Conservation (phyloP, 2,888 invertebrate genomes). For the Podotricha telesiphe region DNA sequence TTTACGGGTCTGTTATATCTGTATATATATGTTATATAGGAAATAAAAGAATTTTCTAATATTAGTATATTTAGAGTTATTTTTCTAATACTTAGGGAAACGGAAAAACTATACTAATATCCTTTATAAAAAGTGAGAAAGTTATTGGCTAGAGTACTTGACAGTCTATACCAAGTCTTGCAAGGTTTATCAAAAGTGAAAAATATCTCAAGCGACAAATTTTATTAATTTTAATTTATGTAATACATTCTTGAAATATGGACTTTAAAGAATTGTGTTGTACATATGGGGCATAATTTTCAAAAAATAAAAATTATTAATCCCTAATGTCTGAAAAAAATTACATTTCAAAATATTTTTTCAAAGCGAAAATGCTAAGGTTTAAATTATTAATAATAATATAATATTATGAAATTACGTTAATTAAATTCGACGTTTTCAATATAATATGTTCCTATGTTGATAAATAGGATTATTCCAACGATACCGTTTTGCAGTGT, state of each 20-base stretch:
- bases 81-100: not conserved
- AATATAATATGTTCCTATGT: not conserved
- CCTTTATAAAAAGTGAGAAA: not conserved
- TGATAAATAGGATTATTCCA: slow-evolving; percentile 24
- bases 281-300: too few species aligned
- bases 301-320: too few species aligned
- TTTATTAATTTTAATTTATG: not conserved
- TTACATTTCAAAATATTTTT: too few species aligned
- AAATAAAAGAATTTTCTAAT: not conserved
- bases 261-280: too few species aligned
- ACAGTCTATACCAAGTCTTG: not conserved
- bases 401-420: too few species aligned
- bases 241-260: too few species aligned
- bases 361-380: too few species aligned
- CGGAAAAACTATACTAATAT: not conserved
- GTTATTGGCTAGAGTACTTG: not conserved
- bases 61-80: not conserved
- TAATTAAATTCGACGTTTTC: slow-evolving; percentile 1
- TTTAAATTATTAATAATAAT: too few species aligned
- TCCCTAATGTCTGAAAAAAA: too few species aligned
- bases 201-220: not conserved
- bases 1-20: not conserved
- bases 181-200: not conserved
- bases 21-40: not conserved
- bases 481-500: slow-evolving; percentile 13